phyloP scores from a whole-genome alignment of 2,797 vertebrate species.

The Lutjanus argentimaculatus region DNA sequence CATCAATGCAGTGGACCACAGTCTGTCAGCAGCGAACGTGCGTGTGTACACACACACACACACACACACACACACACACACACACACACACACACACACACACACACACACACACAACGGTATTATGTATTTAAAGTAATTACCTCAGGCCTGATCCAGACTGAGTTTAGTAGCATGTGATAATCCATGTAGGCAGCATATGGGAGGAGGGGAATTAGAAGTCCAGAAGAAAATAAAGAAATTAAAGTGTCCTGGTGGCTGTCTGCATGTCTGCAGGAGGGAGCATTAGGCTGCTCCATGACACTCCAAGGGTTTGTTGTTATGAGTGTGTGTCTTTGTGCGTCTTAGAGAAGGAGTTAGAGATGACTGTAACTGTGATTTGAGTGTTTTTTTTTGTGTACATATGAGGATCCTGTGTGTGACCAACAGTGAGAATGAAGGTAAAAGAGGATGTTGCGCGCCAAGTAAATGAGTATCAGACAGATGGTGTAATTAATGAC shows the following conservation, averaged over 20 bases:
- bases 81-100: constrained; percentile 34
- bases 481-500: constrained; percentile 74
- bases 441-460: constrained; percentile 20
- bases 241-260: constrained; percentile 66
- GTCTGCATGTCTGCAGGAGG: constrained; percentile 55
- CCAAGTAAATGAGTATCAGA: constrained; percentile 43
- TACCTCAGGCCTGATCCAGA: constrained; percentile 81
- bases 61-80: constrained; percentile 29
- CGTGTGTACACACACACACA: constrained; percentile 31
- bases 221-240: constrained; percentile 79
- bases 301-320: constrained; percentile 22
- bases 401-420: constrained; percentile 15
- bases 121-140: constrained; percentile 85
- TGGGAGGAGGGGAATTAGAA: constrained; percentile 83
- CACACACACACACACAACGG: constrained; percentile 39
- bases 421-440: constrained; percentile 8
- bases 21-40: constrained; percentile 29
- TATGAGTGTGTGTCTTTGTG: neutral
- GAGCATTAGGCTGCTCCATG: constrained; percentile 45
- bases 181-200: constrained; percentile 83
- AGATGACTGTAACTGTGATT: constrained; percentile 27
- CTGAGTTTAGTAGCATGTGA: constrained; percentile 79
- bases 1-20: constrained; percentile 19
- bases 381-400: neutral
- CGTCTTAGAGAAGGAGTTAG: neutral